A percentile compares a stretch with the other conserved stretches of the same genome.
Evolutionary conservation across 64 coral and sea anemone species (phyloP).

Genomic region (Acropora yongei): DNA sequence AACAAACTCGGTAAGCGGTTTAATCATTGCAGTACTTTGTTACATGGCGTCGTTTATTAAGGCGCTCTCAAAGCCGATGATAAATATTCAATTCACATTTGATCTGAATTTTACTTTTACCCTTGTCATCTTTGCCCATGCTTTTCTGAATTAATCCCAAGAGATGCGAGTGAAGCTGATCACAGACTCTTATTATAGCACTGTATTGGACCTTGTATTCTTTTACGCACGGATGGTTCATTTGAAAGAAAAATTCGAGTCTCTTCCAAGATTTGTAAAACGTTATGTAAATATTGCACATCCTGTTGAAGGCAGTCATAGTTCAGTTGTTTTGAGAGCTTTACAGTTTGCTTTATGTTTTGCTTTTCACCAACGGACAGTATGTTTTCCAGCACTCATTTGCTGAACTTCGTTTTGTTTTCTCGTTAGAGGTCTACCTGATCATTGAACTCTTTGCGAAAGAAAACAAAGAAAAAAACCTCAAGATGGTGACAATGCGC

Average conservation of each 20-base stretch:
- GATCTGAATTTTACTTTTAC: too few relatives aligned
- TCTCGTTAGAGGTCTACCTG: neutral
- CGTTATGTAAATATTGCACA: neutral
- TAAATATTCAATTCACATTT: too few relatives aligned
- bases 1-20: neutral
- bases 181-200: neutral
- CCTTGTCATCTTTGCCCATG: too few relatives aligned
- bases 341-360: too few relatives aligned
- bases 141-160: too few relatives aligned
- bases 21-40: neutral
- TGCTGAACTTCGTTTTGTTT: neutral
- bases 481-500: slow-evolving; percentile 37
- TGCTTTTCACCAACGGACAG: too few relatives aligned
- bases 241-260: neutral
- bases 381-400: neutral
- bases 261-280: neutral
- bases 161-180: too few relatives aligned
- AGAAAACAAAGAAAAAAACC: too few relatives aligned
- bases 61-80: too few relatives aligned
- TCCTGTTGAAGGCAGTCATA: too few relatives aligned
- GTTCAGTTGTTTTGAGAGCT: neutral
- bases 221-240: neutral
- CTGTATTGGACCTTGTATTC: neutral
- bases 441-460: neutral
- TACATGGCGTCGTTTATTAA: too few relatives aligned